A percentile compares a stretch with the other conserved stretches of the same genome.
Conservation (phyloP, 1,140 invertebrate species). For the Pseudachorutes palmiensis region DNA sequence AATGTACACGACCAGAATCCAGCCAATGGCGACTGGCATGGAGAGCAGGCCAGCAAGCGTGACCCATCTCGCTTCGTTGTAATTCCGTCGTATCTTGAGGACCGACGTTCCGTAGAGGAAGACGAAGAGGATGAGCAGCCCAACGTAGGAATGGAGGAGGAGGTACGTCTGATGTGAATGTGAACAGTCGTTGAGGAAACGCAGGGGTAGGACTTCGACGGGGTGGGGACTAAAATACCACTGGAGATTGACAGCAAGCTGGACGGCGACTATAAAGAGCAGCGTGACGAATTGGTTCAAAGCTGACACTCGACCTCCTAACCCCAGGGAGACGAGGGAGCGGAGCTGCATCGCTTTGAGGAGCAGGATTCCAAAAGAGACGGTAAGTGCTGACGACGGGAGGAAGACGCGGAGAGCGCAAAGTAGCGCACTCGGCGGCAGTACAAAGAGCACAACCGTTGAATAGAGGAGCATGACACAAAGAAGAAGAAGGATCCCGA, state of each 20-base stretch:
- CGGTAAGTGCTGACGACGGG: slow-evolving; percentile 39
- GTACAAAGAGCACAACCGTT: slow-evolving; percentile 45
- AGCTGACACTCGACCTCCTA: slow-evolving; percentile 42
- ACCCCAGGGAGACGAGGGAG: slow-evolving; percentile 41
- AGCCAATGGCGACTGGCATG: slow-evolving; percentile 40
- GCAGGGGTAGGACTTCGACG: background rate
- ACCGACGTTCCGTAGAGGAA: slow-evolving; percentile 41
- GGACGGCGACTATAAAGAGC: slow-evolving; percentile 42
- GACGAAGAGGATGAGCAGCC: slow-evolving; percentile 39
- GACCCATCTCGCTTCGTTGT: slow-evolving; percentile 42
- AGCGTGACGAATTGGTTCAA: slow-evolving; percentile 44
- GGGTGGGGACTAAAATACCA: slow-evolving; percentile 38
- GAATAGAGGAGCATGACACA: slow-evolving; percentile 45
- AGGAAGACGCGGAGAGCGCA: slow-evolving; percentile 41
- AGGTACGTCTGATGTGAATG: slow-evolving; percentile 39
- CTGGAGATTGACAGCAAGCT: slow-evolving; percentile 42
- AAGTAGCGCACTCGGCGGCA: slow-evolving; percentile 42
- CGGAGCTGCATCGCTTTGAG: slow-evolving; percentile 44
- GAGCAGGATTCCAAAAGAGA: slow-evolving; percentile 43
- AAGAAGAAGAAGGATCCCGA: slow-evolving; percentile 46
- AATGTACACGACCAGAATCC: slow-evolving; percentile 39
- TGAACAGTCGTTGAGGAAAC: slow-evolving; percentile 33
- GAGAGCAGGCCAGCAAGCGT: slow-evolving; percentile 40
- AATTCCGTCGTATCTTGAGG: slow-evolving; percentile 41
- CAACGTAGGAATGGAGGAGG: slow-evolving; percentile 41